Base-by-base conservation (phyloP, 2,888 invertebrate species). In the Hirtodrosophila confusa region DNA sequence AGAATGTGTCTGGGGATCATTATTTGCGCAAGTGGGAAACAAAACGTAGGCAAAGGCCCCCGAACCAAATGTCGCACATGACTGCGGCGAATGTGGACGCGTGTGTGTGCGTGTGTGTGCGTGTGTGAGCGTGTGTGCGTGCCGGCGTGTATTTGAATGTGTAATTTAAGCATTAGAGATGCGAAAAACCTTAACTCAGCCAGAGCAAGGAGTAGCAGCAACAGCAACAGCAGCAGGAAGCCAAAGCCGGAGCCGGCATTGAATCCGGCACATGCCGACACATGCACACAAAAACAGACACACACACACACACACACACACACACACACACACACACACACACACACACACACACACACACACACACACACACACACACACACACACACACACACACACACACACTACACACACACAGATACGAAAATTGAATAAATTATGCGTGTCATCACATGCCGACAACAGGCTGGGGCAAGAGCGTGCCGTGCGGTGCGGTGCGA, bases 401-500 rank as follows among this genome's bases (percentile, higher is more conserved):
- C 58, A 39, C 37, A 54, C 33, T n/a, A 64, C 39, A 47, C 47
- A 56, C 55, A 55, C 43, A 54, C 44, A 66, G 65, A 64, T 73
- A 75, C 53, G 86, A 67, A 86, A 86, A 88, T 88, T 88, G 88
- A 87, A 86, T 86, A 88, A 86, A 86, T 86, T 86, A 86, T 88
- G 88, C 88, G 88, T 86, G 85, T 86, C 85, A 86, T 88, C 88
- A 88, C 88, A 88, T 85, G 79, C 73, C 65, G 76, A 47, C 67
- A 68, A 66, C 55, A 67, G 61, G 48, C 53, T 35, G 33, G 41
- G 10, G 39, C 31, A 23, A 35, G 17, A 10, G 33, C 9, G 27
- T 17, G 45, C 40, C 29, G 17, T 17, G 17, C 17, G 17, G 17
- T 17, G 17, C 17, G 17, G 17, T 17, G 17, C 17, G 17, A 17